A percentile compares a stretch with the other conserved stretches of the same genome.
phyloP scores from a whole-genome alignment of 2,888 invertebrate species.

The Aspidiotus destructor region DNA sequence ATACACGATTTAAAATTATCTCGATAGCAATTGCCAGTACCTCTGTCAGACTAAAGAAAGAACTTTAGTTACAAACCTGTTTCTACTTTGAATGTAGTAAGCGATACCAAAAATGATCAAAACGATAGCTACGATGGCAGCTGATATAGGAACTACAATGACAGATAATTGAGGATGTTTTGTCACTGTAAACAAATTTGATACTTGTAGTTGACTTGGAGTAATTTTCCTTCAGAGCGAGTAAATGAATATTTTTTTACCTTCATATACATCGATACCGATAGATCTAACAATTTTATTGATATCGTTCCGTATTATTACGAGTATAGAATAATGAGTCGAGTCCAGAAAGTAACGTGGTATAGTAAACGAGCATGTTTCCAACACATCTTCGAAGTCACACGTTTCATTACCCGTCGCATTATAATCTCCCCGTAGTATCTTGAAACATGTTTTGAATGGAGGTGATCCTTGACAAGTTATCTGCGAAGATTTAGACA shows the following conservation, averaged over 20 bases:
- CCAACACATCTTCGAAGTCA: constrained; percentile 33
- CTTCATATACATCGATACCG: constrained; percentile 73
- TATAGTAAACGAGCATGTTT: constrained; percentile 52
- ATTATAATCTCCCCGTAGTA: constrained; percentile 50
- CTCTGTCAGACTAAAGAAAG: neutral
- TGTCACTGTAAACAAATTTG: constrained; percentile 45
- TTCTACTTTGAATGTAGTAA: constrained; percentile 71
- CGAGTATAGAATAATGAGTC: constrained; percentile 65
- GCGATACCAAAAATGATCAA: constrained; percentile 78
- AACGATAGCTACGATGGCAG: constrained; percentile 69
- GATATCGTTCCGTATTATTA: constrained; percentile 68
- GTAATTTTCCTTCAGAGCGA: neutral
- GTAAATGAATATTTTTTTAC: constrained; percentile 44
- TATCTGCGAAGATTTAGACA: constrained; percentile 36
- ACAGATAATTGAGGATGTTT: constrained; percentile 75
- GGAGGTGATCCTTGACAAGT: constrained; percentile 66
- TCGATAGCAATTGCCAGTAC: neutral
- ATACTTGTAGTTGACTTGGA: neutral
- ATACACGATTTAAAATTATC: neutral
- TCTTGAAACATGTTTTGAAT: constrained; percentile 59
- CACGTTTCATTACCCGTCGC: constrained; percentile 64
- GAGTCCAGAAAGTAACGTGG: constrained; percentile 59
- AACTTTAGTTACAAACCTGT: constrained; percentile 49
- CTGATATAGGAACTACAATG: constrained; percentile 76
- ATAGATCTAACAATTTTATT: constrained; percentile 58